Percentiles rank a stretch among this genome's conserved stretches.
phyloP scores from a whole-genome alignment of 92 coral and sea anemone genomes.

The Pocillopora meandrina region DNA sequence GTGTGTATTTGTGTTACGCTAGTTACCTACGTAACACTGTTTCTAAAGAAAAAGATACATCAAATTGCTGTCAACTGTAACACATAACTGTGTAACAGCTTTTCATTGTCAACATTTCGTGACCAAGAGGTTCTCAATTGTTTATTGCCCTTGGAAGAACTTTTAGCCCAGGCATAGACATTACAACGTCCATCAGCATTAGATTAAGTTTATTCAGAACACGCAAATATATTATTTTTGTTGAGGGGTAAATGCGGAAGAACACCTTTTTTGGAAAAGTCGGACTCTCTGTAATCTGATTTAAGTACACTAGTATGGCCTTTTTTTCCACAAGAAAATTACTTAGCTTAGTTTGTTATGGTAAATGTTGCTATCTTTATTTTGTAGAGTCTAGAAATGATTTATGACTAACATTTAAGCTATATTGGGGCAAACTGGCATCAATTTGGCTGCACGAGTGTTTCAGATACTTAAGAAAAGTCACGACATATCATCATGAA shows the following conservation, averaged over 20 bases:
- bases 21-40: background rate
- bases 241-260: background rate
- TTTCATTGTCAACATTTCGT: slow-evolving; percentile 6
- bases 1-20: too few species aligned
- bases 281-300: background rate
- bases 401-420: slow-evolving; percentile 2
- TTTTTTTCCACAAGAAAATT: background rate
- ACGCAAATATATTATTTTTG: background rate
- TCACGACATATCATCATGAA: slow-evolving; percentile 12
- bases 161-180: slow-evolving; percentile 2
- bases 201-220: background rate
- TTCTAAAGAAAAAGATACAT: background rate
- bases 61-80: background rate
- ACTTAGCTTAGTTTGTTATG: too few species aligned
- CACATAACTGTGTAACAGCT: background rate
- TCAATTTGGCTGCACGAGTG: slow-evolving; percentile 1
- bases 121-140: slow-evolving; percentile 7
- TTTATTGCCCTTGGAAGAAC: slow-evolving; percentile 14
- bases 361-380: too few species aligned
- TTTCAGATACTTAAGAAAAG: slow-evolving; percentile 4
- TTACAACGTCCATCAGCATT: slow-evolving; percentile 7
- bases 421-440: slow-evolving; percentile 11
- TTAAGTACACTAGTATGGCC: background rate
- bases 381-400: background rate
- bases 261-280: background rate